phyloP scores from a whole-genome alignment of 2,888 invertebrate genomes.

The Heliconius ismenius region DNA sequence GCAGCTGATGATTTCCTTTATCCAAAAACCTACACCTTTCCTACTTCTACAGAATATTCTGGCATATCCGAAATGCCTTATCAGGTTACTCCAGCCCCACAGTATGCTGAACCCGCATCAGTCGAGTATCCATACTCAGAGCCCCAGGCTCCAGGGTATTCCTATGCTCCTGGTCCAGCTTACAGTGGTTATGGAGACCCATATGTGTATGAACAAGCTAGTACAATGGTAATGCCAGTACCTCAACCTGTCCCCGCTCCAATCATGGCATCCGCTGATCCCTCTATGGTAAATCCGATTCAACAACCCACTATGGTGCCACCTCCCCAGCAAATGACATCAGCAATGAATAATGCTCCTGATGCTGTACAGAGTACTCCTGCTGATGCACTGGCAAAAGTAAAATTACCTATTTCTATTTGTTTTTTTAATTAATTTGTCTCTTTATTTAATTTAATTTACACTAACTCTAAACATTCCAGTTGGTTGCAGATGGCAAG shows the following conservation, averaged over 20 bases:
- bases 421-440: conserved; percentile 26
- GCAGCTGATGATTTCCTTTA: conserved; percentile 57
- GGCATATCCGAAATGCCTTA: conserved; percentile 37
- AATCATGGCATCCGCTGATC: conserved; percentile 32
- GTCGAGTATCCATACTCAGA: conserved; percentile 35
- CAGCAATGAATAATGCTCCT: conserved; percentile 29
- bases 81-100: conserved; percentile 35
- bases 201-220: conserved; percentile 57
- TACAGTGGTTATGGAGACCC: conserved; percentile 54
- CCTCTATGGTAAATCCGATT: conserved; percentile 40
- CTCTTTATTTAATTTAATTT: conserved; percentile 35
- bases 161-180: conserved; percentile 48
- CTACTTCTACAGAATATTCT: conserved; percentile 28
- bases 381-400: conserved; percentile 74
- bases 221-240: conserved; percentile 41
- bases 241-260: conserved; percentile 55
- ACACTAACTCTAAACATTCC: conserved; percentile 57
- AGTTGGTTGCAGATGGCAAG: conserved; percentile 77
- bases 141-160: conserved; percentile 39
- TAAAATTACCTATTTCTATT: conserved; percentile 53
- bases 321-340: conserved; percentile 50
- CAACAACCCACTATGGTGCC: conserved; percentile 51
- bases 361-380: conserved; percentile 52
- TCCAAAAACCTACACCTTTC: conserved; percentile 48
- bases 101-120: conserved; percentile 44